Evolutionary conservation across 35 echinoderm and acorn worm genomes (phyloP).

Genomic region (Heliocidaris tuberculata): DNA sequence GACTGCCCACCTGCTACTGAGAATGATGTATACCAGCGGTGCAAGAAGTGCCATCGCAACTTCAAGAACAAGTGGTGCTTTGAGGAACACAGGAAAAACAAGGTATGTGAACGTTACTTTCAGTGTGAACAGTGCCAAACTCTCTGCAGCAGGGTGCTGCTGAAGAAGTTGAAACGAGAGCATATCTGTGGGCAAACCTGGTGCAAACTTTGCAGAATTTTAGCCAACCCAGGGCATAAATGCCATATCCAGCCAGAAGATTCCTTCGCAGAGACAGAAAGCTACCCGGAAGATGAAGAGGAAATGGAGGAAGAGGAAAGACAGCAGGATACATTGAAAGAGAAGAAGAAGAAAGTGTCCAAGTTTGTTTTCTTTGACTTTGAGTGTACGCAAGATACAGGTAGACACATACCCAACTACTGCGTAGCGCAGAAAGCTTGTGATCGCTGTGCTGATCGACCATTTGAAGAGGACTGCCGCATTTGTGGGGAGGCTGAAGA

Average conservation of each 20-base stretch:
- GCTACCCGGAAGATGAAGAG: not conserved
- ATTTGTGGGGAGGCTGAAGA: constrained; percentile 47
- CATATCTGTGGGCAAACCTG: constrained; percentile 38
- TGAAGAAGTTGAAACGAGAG: not conserved
- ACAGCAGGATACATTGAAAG: not conserved
- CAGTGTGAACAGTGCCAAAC: constrained; percentile 43
- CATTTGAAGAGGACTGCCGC: constrained; percentile 25
- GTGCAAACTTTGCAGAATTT: constrained; percentile 33
- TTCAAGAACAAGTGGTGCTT: constrained; percentile 56
- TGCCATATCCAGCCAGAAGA: constrained; percentile 43
- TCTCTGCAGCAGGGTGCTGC: not conserved
- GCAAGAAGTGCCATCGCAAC: constrained; percentile 36
- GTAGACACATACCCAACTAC: constrained; percentile 63
- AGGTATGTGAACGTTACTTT: constrained; percentile 45
- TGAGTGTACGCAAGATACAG: constrained; percentile 66
- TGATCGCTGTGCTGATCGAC: constrained; percentile 19
- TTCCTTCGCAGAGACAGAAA: not conserved
- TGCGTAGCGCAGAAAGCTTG: constrained; percentile 70
- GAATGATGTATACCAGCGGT: not conserved
- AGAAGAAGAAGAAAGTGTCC: not conserved
- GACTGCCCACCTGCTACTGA: not conserved
- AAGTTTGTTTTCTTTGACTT: constrained; percentile 83
- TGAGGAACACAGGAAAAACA: constrained; percentile 16
- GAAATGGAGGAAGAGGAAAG: not conserved
- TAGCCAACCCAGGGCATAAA: constrained; percentile 31